Evolutionary conservation across 2,797 vertebrate genomes (phyloP), one percentile per base, ranked within the genome.

Genomic region (Phoeniculus purpureus): DNA sequence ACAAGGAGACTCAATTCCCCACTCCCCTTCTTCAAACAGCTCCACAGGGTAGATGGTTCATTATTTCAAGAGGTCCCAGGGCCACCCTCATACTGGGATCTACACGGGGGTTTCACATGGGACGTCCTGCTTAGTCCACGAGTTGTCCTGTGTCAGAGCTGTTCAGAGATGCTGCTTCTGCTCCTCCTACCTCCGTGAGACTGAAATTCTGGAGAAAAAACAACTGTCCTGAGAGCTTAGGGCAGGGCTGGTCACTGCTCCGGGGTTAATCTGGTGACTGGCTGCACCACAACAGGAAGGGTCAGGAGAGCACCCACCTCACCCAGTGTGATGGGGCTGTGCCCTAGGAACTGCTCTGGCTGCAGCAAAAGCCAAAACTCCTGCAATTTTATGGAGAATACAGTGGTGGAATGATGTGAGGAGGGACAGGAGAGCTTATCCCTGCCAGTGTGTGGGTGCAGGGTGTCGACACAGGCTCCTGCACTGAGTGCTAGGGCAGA

Each of bases 101-200:
- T 7, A 5, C 5, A 9, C 0, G 5, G 6, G 16, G n/a, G 37
- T 43, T 40, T 22, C 34, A 12, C 20, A 6, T 1, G 47, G 20
- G 50, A 75, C 21, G 17, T 8, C 25, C 67, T 65, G 6, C 17
- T 20, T 43, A 21, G 8, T 15, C 32, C 19, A 14, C 0, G 37
- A 54, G n/a, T 65, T 2, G 9, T 54, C 56, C 64, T 1, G 1
- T 4, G 22, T 20, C 15, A 15, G 54, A 78, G 73, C 45, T 34
- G 22, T 7, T 37, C 4, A 43, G 32, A 40, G 9, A 32, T 17
- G 51, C 55, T 6, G 15, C 4, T 59, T 20, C 61, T 59, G 59
- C 80, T 87, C 80, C 31, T 3, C 20, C 40, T 59, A 43, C 19
- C 21, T 10, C 65, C 65, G 55, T 3, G 25, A 77, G 54, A 27